Base-by-base conservation (phyloP, 2,888 invertebrate genomes). In the Melanargia galathea region DNA sequence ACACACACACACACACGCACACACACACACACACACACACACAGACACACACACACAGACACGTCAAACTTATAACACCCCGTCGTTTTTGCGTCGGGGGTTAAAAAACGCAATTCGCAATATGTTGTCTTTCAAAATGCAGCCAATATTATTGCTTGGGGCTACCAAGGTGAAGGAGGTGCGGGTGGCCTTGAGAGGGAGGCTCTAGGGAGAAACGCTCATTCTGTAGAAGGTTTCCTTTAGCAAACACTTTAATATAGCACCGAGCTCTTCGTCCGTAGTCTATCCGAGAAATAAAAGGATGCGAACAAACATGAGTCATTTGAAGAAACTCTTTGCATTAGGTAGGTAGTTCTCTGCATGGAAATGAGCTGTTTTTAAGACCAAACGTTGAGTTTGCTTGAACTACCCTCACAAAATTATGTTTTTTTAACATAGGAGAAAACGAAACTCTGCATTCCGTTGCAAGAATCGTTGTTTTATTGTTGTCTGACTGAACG, bases 191-290 rank as follows among this genome's bases (percentile, higher is more conserved):
- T 59, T 60, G n/a, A n/a, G n/a, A n/a, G n/a, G n/a, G n/a, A n/a
- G n/a, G 26, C 63, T 43, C 65, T 24, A 26, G 62, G 61, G 60
- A 57, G 56, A 55, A 20, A 35, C 46, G 48, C 60, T 57, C 60
- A 57, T 63, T 55, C 63, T 46, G 55, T 51, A 52, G 60, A 52
- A 61, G 68, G 64, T 66, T 67, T 67, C 67, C 64, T 64, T 68
- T 68, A 62, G 78, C 75, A 81, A 81, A 83, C 81, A 82, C 76
- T 82, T 82, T 80, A 76, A 77, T 77, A 76, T 65, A 70, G 74
- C 71, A 74, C 75, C 71, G 70, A 77, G 78, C 77, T 80, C 78
- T 81, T 78, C 79, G 72, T 71, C 73, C 71, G 70, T 71, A 73
- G 68, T 73, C 71, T 74, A 56, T 62, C 56, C 62, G 69, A 71